A percentile compares a stretch with the other conserved stretches of the same genome.
These are phyloP conservation scores for Pardalotus punctatus DNA, from an alignment of 2,113 vertebrate genomes.

Conservation along the genomic window DNA sequence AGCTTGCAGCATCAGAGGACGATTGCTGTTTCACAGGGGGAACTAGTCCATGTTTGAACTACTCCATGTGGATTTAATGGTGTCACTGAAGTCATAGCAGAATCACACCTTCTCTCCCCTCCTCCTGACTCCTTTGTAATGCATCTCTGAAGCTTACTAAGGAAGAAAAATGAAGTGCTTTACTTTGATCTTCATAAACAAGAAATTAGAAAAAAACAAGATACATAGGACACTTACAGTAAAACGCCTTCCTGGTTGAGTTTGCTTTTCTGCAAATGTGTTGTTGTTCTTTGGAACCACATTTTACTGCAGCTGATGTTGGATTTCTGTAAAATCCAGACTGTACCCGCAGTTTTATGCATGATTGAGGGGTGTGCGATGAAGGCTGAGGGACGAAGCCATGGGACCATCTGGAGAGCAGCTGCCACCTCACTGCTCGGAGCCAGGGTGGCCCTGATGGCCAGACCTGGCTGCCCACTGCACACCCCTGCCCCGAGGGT, in stretches of 20 bases:
- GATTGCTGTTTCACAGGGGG: rapidly evolving
- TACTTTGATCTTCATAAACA: neutral
- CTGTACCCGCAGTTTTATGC: rapidly evolving
- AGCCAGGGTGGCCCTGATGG: neutral
- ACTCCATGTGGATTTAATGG: neutral
- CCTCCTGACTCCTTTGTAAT: neutral
- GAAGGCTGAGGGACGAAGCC: neutral
- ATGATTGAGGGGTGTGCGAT: rapidly evolving
- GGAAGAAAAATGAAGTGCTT: neutral
- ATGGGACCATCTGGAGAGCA: neutral
- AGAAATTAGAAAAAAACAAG: neutral
- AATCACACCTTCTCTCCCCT: neutral
- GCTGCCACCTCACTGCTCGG: neutral
- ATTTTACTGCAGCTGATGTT: neutral
- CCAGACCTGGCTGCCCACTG: neutral
- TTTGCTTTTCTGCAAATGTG: neutral
- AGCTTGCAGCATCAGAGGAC: neutral
- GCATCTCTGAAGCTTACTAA: neutral
- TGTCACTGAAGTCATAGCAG: neutral
- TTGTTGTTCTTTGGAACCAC: neutral
- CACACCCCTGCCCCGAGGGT: neutral
- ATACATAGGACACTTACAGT: rapidly evolving
- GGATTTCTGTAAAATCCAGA: neutral
- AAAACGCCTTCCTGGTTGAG: neutral
- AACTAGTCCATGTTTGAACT: neutral